A percentile compares a stretch with the other conserved stretches of the same genome.
Conservation (phyloP, 2,888 invertebrate species). For the Hydrotaea cyrtoneurina region DNA sequence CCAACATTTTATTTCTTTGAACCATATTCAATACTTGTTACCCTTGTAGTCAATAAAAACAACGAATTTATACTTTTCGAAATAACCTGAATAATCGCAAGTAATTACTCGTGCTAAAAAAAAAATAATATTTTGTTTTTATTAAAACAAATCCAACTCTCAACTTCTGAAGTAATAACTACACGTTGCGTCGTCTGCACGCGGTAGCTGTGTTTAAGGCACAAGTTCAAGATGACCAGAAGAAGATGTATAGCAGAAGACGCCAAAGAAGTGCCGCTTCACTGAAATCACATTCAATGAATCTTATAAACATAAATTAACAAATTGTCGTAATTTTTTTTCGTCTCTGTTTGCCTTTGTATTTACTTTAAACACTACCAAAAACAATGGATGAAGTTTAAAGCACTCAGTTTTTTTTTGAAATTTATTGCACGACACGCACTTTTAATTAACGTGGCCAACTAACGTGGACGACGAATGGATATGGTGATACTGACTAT, state of each 20-base stretch:
- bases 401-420: background rate
- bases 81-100: no score
- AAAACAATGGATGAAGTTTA: background rate
- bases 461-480: no score
- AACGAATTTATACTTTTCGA: no score
- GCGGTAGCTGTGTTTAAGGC: background rate
- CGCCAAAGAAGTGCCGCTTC: background rate
- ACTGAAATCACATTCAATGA: background rate
- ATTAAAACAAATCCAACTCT: no score
- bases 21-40: no score
- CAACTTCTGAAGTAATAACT: no score
- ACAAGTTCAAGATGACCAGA: background rate
- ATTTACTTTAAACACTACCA: background rate
- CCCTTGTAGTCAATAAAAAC: no score
- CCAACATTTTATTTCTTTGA: no score
- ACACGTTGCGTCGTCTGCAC: no score
- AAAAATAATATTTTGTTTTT: no score
- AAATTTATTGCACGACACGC: constrained; percentile 1
- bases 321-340: background rate
- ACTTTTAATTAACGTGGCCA: constrained; percentile 6
- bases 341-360: background rate
- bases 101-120: no score
- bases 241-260: background rate
- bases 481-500: no score
- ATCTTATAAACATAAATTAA: constrained; percentile 12